Percentiles rank a stretch among this genome's conserved stretches.
phyloP scores from a whole-genome alignment of 2,797 vertebrate genomes.

The Siniperca undulata region DNA sequence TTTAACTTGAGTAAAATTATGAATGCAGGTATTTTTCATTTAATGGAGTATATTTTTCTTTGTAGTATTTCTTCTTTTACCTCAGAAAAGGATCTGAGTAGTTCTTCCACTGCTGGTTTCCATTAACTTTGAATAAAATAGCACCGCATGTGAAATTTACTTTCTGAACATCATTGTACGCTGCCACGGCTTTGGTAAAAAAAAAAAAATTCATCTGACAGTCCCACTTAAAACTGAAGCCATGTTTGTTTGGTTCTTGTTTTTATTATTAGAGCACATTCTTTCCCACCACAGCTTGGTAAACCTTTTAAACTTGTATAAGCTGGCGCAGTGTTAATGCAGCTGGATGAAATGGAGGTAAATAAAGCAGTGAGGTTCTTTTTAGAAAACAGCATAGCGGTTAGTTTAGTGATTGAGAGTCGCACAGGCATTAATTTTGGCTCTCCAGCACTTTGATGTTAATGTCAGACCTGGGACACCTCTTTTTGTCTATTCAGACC shows the following conservation, averaged over 20 bases:
- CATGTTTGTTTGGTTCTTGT: not conserved
- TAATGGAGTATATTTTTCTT: not conserved
- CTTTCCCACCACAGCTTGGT: not conserved
- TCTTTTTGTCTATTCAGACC: conserved; percentile 41
- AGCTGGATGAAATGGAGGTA: conserved; percentile 1
- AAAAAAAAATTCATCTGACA: not conserved
- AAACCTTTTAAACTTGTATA: conserved; percentile 1
- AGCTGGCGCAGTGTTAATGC: not conserved
- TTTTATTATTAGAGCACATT: not conserved
- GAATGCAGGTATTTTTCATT: too few species aligned
- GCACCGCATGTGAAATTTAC: not conserved
- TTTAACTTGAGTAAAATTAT: not conserved
- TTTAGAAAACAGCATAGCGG: conserved; percentile 1
- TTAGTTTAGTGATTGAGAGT: conserved; percentile 17
- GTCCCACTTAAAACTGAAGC: not conserved
- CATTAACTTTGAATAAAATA: not conserved
- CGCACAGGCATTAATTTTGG: conserved; percentile 24
- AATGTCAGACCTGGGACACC: conserved; percentile 19
- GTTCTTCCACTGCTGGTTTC: too few species aligned
- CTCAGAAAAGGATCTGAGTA: not conserved
- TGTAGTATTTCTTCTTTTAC: not conserved
- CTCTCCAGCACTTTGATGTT: conserved; percentile 35
- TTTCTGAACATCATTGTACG: not conserved
- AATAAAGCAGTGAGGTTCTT: not conserved
- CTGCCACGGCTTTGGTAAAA: not conserved